Conservation (phyloP, 2,888 invertebrate genomes). For the Temnothorax unifasciatus region DNA sequence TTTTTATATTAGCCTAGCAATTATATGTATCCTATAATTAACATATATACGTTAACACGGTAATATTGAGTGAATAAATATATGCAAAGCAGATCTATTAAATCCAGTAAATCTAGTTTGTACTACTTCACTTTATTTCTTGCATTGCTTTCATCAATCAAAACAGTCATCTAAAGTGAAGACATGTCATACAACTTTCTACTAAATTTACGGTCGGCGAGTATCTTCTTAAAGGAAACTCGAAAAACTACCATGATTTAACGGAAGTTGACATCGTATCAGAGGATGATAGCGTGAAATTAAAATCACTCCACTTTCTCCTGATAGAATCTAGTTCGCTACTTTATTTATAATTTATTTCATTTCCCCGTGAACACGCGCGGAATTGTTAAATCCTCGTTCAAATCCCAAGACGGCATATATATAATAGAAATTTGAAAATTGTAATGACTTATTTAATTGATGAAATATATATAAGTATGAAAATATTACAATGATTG, state of each 20-base stretch:
- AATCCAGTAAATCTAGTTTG: background rate
- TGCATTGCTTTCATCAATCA: slow-evolving; percentile 8
- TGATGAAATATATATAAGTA: background rate
- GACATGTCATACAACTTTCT: slow-evolving; percentile 19
- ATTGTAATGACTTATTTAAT: background rate
- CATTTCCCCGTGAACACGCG: background rate
- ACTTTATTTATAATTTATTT: background rate
- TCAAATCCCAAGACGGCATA: background rate
- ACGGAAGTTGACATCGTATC: slow-evolving; percentile 20
- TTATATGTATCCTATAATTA: background rate
- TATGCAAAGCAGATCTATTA: background rate
- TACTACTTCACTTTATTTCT: background rate
- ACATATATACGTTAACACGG: background rate
- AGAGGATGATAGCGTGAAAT: slow-evolving; percentile 22
- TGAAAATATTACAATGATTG: background rate
- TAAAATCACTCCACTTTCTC: slow-evolving; percentile 40
- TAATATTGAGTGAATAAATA: background rate
- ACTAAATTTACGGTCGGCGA: slow-evolving; percentile 1
- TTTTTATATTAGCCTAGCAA: too few relatives aligned
- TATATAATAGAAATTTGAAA: background rate
- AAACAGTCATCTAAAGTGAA: background rate
- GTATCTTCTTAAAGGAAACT: background rate
- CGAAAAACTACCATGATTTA: background rate
- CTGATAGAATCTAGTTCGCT: background rate
- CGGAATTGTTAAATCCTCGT: background rate